phyloP scores from a whole-genome alignment of 1,140 invertebrate genomes.

The Oncopeltus fasciatus region DNA sequence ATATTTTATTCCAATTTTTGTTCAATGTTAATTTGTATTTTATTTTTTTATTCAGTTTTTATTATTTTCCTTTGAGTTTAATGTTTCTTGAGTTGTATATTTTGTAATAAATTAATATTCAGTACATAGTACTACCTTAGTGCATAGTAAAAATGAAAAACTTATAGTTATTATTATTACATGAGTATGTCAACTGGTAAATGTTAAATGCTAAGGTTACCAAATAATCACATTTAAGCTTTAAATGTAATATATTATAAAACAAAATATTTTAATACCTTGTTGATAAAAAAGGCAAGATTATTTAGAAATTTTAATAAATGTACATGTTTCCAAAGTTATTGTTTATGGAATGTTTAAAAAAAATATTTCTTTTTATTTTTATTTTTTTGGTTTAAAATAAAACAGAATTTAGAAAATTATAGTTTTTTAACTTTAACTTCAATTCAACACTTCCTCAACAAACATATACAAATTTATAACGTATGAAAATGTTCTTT shows the following conservation, averaged over 20 bases:
- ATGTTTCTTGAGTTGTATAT: slow-evolving; percentile 3
- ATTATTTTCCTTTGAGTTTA: background rate
- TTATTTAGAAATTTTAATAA: background rate
- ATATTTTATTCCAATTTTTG: no score
- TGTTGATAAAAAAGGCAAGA: background rate
- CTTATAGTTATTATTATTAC: slow-evolving; percentile 6
- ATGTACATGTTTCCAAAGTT: background rate
- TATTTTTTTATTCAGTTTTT: background rate
- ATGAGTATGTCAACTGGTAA: background rate
- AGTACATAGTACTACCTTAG: slow-evolving; percentile 11
- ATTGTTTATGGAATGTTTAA: slow-evolving; percentile 1
- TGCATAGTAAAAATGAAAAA: background rate
- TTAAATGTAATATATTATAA: slow-evolving; percentile 13
- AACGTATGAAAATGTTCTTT: no score
- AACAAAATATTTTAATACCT: background rate
- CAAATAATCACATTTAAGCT: slow-evolving; percentile 18
- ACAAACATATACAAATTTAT: no score
- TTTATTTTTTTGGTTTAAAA: slow-evolving; percentile 4
- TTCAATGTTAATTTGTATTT: background rate
- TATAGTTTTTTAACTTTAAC: no score
- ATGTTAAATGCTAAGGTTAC: slow-evolving; percentile 15
- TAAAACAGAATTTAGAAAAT: no score
- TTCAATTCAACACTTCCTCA: no score
- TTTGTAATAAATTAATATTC: slow-evolving; percentile 8
- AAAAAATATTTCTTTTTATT: no score